These are phyloP conservation scores for Pteronotus mesoamericanus DNA, from an alignment of 2,797 vertebrate genomes.

Conservation along the genomic window DNA sequence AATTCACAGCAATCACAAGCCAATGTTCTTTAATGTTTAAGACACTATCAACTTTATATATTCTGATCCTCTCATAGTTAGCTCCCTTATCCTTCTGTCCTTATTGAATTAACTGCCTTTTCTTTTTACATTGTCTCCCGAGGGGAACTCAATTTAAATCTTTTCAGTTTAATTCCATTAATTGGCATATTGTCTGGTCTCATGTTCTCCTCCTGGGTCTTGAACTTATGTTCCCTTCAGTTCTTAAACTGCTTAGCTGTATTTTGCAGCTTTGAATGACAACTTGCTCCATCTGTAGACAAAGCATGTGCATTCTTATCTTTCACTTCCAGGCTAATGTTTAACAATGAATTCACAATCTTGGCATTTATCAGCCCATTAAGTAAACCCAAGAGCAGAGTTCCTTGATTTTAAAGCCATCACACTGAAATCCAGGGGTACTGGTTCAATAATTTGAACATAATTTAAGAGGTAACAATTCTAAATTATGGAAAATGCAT, in stretches of 20 bases:
- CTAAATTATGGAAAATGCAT: constrained; percentile 72
- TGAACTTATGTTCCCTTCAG: constrained; percentile 74
- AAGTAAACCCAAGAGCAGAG: constrained; percentile 65
- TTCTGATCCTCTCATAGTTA: constrained; percentile 75
- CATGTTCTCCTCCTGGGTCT: constrained; percentile 75
- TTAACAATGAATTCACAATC: constrained; percentile 74
- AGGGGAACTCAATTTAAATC: constrained; percentile 77
- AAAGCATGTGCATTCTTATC: constrained; percentile 80
- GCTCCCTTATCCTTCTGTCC: constrained; percentile 78
- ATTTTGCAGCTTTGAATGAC: constrained; percentile 79
- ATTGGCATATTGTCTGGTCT: constrained; percentile 82
- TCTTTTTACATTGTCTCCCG: constrained; percentile 75
- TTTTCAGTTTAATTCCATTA: constrained; percentile 82
- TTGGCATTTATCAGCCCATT: constrained; percentile 76
- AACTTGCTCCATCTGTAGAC: constrained; percentile 76
- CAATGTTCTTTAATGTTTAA: constrained; percentile 79
- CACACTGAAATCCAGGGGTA: constrained; percentile 71
- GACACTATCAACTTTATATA: constrained; percentile 79
- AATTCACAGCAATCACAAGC: constrained; percentile 76
- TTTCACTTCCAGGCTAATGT: constrained; percentile 80
- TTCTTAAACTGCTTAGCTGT: constrained; percentile 76
- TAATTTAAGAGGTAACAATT: constrained; percentile 75
- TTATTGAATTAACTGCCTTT: constrained; percentile 81
- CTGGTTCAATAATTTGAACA: constrained; percentile 68
- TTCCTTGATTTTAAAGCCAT: constrained; percentile 72